Percentiles rank a stretch among this genome's conserved stretches.
Evolutionary conservation across 2,113 vertebrate genomes (phyloP).

Genomic region (Cryptotis parvus): DNA sequence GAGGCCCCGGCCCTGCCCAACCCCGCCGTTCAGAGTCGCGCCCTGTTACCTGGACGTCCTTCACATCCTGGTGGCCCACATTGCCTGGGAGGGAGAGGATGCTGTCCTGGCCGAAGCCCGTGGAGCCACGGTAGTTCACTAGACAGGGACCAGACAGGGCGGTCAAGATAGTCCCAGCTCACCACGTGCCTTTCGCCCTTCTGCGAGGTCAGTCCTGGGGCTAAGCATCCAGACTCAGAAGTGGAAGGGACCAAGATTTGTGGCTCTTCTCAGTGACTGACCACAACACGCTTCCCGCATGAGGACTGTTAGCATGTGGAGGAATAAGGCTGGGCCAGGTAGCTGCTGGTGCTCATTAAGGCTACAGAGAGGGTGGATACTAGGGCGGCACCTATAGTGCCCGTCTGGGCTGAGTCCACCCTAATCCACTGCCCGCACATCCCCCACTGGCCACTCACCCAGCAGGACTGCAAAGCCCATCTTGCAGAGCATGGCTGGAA

Average conservation of each 20-base stretch:
- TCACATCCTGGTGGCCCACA: constrained; percentile 94
- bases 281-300: not conserved
- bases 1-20: not conserved
- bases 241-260: not conserved
- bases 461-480: constrained; percentile 93
- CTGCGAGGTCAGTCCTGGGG: not conserved
- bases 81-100: constrained; percentile 93
- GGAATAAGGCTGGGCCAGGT: not conserved
- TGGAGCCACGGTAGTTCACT: constrained; percentile 97
- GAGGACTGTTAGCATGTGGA: not conserved
- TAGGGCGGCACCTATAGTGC: not conserved
- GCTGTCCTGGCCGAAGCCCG: constrained; percentile 95
- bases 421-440: not conserved
- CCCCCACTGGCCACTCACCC: constrained; percentile 86
- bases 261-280: not conserved
- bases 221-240: not conserved
- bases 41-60: constrained; percentile 93
- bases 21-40: not conserved
- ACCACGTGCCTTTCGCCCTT: not conserved
- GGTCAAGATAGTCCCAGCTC: not conserved
- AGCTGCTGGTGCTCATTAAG: not conserved
- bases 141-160: constrained; percentile 42
- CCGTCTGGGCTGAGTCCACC: not conserved
- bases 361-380: not conserved
- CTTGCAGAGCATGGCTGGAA: constrained; percentile 90